Conservation (phyloP, 2,888 invertebrate species). For the Physocephala rufipes region DNA sequence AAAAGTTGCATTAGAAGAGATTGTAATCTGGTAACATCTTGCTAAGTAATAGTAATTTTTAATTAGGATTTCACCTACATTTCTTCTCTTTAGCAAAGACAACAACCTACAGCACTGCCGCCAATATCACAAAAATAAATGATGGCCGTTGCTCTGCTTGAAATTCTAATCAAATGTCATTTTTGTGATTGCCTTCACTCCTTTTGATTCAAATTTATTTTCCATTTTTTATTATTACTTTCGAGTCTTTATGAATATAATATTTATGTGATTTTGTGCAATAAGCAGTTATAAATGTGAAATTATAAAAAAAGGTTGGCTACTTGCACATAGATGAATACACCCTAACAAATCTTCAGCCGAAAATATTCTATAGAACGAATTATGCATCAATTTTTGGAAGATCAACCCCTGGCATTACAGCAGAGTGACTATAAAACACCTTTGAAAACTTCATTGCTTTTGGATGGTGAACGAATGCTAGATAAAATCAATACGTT, state of each 20-base stretch:
- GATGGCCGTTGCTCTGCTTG: neutral
- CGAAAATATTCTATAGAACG: neutral
- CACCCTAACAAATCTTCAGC: neutral
- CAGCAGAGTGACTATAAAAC: constrained; percentile 55
- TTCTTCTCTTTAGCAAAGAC: neutral
- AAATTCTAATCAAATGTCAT: constrained; percentile 22
- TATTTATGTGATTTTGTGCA: neutral
- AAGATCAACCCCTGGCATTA: neutral
- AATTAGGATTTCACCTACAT: neutral
- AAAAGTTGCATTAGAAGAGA: constrained; percentile 8
- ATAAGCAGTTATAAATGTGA: neutral
- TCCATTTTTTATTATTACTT: neutral
- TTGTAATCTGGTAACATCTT: neutral
- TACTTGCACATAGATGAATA: neutral
- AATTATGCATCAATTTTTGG: constrained; percentile 2
- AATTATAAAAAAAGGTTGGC: neutral
- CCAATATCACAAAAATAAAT: neutral
- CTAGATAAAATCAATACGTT: constrained; percentile 65
- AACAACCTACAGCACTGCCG: neutral
- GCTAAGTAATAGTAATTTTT: neutral
- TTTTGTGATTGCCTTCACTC: constrained; percentile 11
- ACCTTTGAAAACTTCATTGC: constrained; percentile 55
- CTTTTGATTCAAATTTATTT: constrained; percentile 28
- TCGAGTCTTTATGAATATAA: neutral
- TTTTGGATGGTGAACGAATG: constrained; percentile 58